Percentiles rank a stretch among this genome's conserved stretches.
phyloP scores from a whole-genome alignment of 2,797 vertebrate genomes.

The Agapornis canus region DNA sequence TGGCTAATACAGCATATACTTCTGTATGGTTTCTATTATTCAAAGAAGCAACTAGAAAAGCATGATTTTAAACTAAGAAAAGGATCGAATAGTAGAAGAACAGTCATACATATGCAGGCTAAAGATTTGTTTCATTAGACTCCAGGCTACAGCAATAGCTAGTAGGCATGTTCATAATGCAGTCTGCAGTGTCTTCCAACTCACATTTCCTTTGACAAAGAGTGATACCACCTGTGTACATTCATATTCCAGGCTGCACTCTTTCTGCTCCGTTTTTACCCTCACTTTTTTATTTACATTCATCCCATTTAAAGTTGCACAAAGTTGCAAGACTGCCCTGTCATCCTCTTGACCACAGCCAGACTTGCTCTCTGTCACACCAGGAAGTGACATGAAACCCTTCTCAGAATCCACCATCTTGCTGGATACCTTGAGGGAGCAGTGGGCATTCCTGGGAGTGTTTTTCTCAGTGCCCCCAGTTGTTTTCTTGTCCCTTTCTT shows the following conservation, averaged over 20 bases:
- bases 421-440: neutral
- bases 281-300: neutral
- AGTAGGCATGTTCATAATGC: neutral
- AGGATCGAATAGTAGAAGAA: neutral
- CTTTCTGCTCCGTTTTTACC: neutral
- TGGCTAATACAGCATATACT: neutral
- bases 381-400: neutral
- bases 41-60: neutral
- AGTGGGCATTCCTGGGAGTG: neutral
- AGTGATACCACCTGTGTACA: neutral
- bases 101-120: neutral
- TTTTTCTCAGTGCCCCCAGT: neutral
- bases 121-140: neutral
- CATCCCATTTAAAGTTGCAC: neutral
- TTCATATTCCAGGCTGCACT: neutral
- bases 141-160: neutral
- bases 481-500: neutral
- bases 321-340: neutral
- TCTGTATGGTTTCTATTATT: neutral
- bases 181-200: neutral
- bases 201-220: neutral
- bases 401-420: neutral
- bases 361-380: fast-evolving
- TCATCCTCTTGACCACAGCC: neutral
- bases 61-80: neutral